Conservation (phyloP, 1,140 invertebrate species). For the Bombus sylvicola region DNA sequence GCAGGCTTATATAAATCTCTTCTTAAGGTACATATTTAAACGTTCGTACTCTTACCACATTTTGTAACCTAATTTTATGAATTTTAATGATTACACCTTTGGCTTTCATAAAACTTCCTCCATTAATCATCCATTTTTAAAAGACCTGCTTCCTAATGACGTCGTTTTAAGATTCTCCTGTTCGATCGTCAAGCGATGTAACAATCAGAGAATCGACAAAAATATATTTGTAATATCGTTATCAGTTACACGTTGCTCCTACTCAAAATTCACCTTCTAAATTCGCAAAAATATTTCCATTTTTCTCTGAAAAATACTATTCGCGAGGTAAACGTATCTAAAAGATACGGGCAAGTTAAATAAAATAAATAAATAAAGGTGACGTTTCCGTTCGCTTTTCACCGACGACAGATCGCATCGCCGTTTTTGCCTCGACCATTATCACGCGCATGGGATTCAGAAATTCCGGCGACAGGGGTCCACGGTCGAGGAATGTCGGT, state of each 20-base stretch:
- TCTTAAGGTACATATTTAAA: background rate
- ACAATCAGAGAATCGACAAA: no score
- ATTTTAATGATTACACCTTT: no score
- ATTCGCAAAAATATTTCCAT: background rate
- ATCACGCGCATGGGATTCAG: constrained; percentile 22
- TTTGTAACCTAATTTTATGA: no score
- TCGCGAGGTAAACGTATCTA: background rate
- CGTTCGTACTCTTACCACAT: no score
- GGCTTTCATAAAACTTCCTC: no score
- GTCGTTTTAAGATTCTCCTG: background rate
- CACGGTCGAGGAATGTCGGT: background rate
- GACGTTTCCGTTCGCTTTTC: background rate
- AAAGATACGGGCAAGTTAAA: background rate
- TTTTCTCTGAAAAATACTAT: background rate
- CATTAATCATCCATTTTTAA: no score
- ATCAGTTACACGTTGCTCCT: no score
- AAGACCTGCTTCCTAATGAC: no score
- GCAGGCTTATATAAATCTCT: background rate
- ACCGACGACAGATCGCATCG: background rate
- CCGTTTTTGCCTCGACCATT: constrained; percentile 20
- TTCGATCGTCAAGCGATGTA: background rate
- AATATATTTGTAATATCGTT: no score
- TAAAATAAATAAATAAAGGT: background rate
- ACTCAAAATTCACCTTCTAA: background rate
- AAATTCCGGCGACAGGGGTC: constrained; percentile 15